These are phyloP conservation scores for Axea sp. DNA, from an alignment of 2,888 invertebrate genomes.

Conservation along the genomic window DNA sequence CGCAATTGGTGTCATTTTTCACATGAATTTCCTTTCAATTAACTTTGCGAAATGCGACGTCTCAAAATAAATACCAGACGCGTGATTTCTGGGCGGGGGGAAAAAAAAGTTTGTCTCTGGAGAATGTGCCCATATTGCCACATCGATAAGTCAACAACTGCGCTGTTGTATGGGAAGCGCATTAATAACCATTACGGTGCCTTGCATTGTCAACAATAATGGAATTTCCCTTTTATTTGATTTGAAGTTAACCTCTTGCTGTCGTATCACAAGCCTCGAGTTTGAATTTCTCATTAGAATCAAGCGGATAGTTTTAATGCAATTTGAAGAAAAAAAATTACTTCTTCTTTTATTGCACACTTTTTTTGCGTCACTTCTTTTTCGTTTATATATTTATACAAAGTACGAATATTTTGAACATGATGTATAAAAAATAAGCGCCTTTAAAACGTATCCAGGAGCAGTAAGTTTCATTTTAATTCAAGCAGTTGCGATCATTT, in stretches of 20 bases:
- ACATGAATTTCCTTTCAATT: slow-evolving; percentile 22
- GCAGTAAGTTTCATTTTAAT: no score
- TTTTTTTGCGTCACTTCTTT: no score
- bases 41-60: slow-evolving; percentile 22
- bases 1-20: no score
- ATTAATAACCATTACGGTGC: slow-evolving; percentile 54
- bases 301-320: no score
- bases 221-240: slow-evolving; percentile 59
- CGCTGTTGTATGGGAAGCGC: slow-evolving; percentile 37
- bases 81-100: slow-evolving; percentile 17
- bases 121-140: slow-evolving; percentile 48
- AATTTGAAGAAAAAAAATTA: no score
- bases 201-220: slow-evolving; percentile 49
- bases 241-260: slow-evolving; percentile 24
- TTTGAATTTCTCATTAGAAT: slow-evolving; percentile 42
- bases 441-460: no score
- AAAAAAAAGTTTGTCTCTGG: slow-evolving; percentile 33
- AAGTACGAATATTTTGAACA: no score
- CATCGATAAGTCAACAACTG: slow-evolving; percentile 52
- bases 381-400: no score
- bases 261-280: slow-evolving; percentile 1
- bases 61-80: slow-evolving; percentile 21
- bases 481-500: no score
- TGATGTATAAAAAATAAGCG: no score
- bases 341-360: no score